Conservation (phyloP, 2,888 invertebrate species). For the Eumerus sabulonum region DNA sequence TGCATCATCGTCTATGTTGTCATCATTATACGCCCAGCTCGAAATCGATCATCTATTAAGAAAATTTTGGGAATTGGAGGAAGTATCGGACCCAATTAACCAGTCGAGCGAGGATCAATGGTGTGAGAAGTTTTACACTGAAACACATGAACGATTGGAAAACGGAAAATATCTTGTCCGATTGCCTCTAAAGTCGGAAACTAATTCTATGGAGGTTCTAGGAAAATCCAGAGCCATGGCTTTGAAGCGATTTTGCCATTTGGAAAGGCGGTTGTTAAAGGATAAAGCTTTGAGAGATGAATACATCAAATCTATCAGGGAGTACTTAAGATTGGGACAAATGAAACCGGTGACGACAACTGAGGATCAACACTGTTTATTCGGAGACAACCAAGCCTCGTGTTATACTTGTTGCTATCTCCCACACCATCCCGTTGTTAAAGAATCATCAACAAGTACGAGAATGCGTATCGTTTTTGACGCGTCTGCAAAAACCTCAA, state of each 20-base stretch:
- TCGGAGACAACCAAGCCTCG: too few species aligned
- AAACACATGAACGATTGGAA: not conserved
- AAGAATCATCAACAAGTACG: conserved; percentile 37
- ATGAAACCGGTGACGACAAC: conserved; percentile 27
- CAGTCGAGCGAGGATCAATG: not conserved
- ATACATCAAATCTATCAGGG: not conserved
- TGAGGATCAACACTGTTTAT: conserved; percentile 11
- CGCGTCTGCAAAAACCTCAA: conserved; percentile 72
- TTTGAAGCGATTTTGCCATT: conserved; percentile 32
- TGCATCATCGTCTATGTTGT: conserved; percentile 1
- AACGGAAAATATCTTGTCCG: conserved; percentile 5
- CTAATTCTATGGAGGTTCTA: conserved; percentile 14
- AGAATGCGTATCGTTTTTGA: conserved; percentile 55
- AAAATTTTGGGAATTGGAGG: not conserved
- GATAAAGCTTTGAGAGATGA: conserved; percentile 8
- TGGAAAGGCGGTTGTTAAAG: conserved; percentile 22
- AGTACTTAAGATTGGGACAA: conserved; percentile 21
- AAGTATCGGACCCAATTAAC: not conserved
- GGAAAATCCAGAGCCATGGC: conserved; percentile 28
- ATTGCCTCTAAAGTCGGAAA: conserved; percentile 21
- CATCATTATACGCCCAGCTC: conserved; percentile 9
- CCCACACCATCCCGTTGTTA: conserved; percentile 43
- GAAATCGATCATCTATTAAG: too few species aligned
- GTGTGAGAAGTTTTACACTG: not conserved
- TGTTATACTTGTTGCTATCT: conserved; percentile 44